These are phyloP conservation scores for Pterois miles DNA, from an alignment of 2,797 vertebrate species.

Conservation along the genomic window DNA sequence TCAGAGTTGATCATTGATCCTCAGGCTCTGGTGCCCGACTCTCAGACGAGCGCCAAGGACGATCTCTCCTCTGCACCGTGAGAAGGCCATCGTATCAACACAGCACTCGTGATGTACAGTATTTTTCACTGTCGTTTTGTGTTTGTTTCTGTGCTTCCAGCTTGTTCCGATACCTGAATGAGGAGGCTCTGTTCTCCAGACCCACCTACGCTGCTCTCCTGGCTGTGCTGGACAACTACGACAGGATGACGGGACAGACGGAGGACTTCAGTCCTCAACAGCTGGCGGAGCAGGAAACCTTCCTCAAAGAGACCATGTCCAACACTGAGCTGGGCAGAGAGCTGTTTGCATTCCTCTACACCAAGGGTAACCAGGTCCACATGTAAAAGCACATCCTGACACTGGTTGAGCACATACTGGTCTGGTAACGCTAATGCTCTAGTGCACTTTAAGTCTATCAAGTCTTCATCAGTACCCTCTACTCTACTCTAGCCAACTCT, in stretches of 20 bases:
- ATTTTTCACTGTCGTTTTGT: background rate
- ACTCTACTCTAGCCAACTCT: too few species aligned
- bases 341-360: slow-evolving; percentile 81
- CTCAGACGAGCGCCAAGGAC: slow-evolving; percentile 61
- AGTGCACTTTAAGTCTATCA: too few species aligned
- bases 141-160: slow-evolving; percentile 57
- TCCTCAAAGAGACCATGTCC: slow-evolving; percentile 80
- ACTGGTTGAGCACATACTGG: background rate
- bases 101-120: background rate
- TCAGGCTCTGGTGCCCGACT: slow-evolving; percentile 75
- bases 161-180: slow-evolving; percentile 80
- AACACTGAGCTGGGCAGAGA: slow-evolving; percentile 81
- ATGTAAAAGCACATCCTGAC: background rate
- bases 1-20: slow-evolving; percentile 77
- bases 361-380: slow-evolving; percentile 75
- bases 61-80: slow-evolving; percentile 81
- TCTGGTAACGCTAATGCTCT: background rate
- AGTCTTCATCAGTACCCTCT: background rate
- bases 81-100: slow-evolving; percentile 24
- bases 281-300: slow-evolving; percentile 81
- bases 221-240: slow-evolving; percentile 85
- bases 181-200: slow-evolving; percentile 79
- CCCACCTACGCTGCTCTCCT: slow-evolving; percentile 82
- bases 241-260: slow-evolving; percentile 74
- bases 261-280: slow-evolving; percentile 78